Evolutionary conservation across 2,797 vertebrate species (phyloP).

Genomic region (Linurgus olivaceus): DNA sequence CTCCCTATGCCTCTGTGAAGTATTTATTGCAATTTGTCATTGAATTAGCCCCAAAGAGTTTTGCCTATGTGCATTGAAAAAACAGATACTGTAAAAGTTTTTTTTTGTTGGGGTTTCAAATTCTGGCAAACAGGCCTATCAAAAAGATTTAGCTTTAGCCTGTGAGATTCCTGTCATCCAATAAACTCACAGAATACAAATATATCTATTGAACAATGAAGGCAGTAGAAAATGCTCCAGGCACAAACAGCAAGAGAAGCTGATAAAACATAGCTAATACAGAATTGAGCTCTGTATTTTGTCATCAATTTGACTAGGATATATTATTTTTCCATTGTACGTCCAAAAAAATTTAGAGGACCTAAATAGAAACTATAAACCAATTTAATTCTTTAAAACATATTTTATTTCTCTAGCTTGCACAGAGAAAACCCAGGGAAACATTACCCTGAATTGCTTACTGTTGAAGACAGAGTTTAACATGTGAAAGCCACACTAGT

Average conservation of each 20-base stretch:
- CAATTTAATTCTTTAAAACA: background rate
- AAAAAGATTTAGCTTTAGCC: background rate
- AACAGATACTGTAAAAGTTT: background rate
- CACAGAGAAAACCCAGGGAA: background rate
- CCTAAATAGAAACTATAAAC: background rate
- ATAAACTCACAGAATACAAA: background rate
- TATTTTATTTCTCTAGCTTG: background rate
- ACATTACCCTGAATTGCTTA: background rate
- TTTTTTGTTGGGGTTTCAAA: background rate
- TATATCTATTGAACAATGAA: background rate
- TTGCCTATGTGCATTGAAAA: background rate
- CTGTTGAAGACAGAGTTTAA: background rate
- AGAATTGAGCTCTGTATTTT: background rate
- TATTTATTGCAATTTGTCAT: background rate
- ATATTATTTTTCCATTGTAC: background rate
- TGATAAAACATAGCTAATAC: background rate
- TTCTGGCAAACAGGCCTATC: background rate
- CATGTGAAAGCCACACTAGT: background rate
- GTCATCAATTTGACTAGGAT: background rate
- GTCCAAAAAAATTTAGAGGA: background rate
- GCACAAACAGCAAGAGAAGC: background rate
- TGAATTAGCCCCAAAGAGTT: background rate
- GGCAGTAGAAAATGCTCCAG: background rate
- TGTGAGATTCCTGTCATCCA: background rate
- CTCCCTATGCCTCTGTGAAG: background rate